phyloP scores from a whole-genome alignment of 2,797 vertebrate species.

The Mormyrus hasselquistii region DNA sequence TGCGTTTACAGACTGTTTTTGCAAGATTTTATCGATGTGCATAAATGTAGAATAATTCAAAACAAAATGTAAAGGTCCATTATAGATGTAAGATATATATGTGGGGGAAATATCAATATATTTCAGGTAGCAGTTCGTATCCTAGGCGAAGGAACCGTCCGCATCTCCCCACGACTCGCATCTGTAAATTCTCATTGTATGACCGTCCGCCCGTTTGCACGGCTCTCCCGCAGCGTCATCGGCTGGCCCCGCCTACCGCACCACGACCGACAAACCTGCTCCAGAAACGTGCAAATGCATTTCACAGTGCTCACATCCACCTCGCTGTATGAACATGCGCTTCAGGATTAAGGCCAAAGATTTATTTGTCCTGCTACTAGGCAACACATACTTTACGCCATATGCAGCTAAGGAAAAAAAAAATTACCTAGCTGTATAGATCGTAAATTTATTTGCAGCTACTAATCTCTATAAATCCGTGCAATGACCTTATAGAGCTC shows the following conservation, averaged over 20 bases:
- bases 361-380: background rate
- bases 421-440: background rate
- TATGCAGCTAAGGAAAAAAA: background rate
- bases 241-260: conserved; percentile 21
- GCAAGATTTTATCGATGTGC: background rate
- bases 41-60: background rate
- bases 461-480: background rate
- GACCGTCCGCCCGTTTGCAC: conserved; percentile 17
- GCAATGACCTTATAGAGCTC: background rate
- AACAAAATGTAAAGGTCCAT: conserved; percentile 3
- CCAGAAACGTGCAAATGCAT: background rate
- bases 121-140: background rate
- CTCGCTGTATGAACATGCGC: background rate
- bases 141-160: background rate
- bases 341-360: background rate
- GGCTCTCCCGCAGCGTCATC: conserved; percentile 18
- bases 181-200: conserved; percentile 24
- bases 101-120: background rate
- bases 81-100: background rate
- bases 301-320: background rate
- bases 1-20: conserved; percentile 7
- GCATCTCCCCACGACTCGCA: background rate
- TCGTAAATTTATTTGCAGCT: background rate
- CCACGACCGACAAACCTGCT: background rate
- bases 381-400: background rate